Percentiles rank a stretch among this genome's conserved stretches.
phyloP scores from a whole-genome alignment of 2,113 vertebrate species.

The Poecile atricapillus region DNA sequence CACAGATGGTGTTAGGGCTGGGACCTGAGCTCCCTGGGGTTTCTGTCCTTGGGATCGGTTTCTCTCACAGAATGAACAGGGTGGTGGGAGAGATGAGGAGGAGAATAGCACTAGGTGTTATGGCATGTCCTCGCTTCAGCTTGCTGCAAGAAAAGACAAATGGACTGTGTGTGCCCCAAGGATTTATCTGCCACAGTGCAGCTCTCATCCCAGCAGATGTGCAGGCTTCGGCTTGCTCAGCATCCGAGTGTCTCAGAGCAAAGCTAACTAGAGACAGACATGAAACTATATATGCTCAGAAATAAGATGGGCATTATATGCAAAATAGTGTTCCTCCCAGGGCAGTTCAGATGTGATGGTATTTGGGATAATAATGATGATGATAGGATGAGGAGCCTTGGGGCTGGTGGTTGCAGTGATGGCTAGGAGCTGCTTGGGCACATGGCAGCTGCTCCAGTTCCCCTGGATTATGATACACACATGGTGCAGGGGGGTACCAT shows the following conservation, averaged over 20 bases:
- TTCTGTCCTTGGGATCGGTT: not conserved
- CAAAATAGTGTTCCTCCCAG: not conserved
- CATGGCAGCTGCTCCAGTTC: not conserved
- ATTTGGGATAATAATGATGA: not conserved
- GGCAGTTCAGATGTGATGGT: not conserved
- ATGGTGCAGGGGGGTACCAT: rapidly evolving
- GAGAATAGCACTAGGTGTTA: not conserved
- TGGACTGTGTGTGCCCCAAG: not conserved
- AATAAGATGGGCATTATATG: not conserved
- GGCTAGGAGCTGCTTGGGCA: not conserved
- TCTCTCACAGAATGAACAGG: not conserved
- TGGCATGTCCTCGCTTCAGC: not conserved
- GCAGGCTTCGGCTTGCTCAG: not conserved
- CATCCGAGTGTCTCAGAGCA: not conserved
- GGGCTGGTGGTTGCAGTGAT: not conserved
- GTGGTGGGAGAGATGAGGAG: not conserved
- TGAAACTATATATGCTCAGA: not conserved
- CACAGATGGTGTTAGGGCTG: not conserved
- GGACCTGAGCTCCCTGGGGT: not conserved
- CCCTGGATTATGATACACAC: not conserved
- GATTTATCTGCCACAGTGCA: not conserved
- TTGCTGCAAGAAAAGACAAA: not conserved
- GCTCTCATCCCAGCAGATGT: not conserved
- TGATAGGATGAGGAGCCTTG: not conserved
- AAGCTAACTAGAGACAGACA: not conserved